Base-by-base conservation (phyloP, 37 sponge, comb jelly and placozoan species). In the Geodia barretti region DNA sequence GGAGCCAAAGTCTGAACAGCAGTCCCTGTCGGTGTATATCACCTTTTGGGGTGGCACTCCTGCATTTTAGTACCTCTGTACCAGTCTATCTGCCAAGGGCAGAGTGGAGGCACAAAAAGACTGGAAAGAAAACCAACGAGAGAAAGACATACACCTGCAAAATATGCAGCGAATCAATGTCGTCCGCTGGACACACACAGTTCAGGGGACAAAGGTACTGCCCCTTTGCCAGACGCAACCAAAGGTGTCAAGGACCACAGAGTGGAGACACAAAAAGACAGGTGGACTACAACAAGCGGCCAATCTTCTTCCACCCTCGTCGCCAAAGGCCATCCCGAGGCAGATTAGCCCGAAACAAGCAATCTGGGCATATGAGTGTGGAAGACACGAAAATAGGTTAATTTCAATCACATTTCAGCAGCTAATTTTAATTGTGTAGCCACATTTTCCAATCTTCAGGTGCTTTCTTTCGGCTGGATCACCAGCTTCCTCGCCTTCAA, bases 11-110 rank as follows among this genome's bases (percentile, higher is more conserved):
- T 29, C 0, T 25, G 65, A 30, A 61, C 84, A 84, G 60, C 84
- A 84, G 42, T 85, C 86, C 28, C 78, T 76, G 72, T 85, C 78
- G 3, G 86, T 85, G 78, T 85, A 85, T 0, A 85, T 34, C 25
- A 85, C 42, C 0, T 59, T 1, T 35, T 78, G 86, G 31, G 78
- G 41, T 5, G 69, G 33, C 28, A 62, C 26, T 7, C 58, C 32
- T 14, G 60, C 72, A 24, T 35, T 24, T 62, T 77, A 19, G 29
- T 85, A 85, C 7, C 86, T 58, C 8, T 26, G 3, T 64, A 86
- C 60, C 25, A 86, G 65, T 1, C 79, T 74, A 32, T 78, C 65
- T 20, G 86, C 86, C 74, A 86, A 35, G 3, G 30, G 17, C 1
- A 21, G 65, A 24, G n/a, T n/a, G n/a, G n/a, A n/a, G n/a, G n/a